Evolutionary conservation across 2,888 invertebrate species (phyloP), one percentile per base, ranked within the genome.

Genomic region (Scaeva pyrastri): DNA sequence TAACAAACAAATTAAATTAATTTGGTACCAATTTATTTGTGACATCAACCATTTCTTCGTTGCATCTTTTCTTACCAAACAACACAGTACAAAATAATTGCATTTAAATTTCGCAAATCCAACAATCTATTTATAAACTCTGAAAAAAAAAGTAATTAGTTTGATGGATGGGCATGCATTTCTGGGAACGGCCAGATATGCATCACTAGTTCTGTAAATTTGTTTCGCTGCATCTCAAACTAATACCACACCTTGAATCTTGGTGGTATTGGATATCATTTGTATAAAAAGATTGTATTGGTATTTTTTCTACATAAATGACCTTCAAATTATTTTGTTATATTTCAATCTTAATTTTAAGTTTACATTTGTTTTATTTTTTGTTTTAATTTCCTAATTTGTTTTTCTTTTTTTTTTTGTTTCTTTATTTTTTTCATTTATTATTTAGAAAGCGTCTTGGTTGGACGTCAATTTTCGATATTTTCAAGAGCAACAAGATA

Each of bases 381-480:
- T 12, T 52, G 60, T 62, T 5, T 52, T 8, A 26, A 23, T 26
- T 52, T 50, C 4, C 2, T 10, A 48, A 19, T 2, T 50, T 50
- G 7, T 72, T 23, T 16, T 72, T 39, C 70, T 74, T 75, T 73
- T 71, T 12, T 71, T 23, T 72, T 79, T 75, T 70, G 64, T 82
- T 87, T 88, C 88, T 78, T 87, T 86, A 89, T 88, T 79, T 84
- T 88, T 77, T 88, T 88, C 78, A 85, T 80, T 88, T 85, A 84
- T 86, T 68, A 77, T 88, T 80, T 90, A 93, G 93, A 89, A 93
- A 93, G 91, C 91, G 90, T 89, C 91, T 92, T 88, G 91, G 91
- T 88, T 92, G 92, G 92, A 89, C 89, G 88, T 91, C 89, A 60
- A 83, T 90, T 88, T 90, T 91, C 89, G 90, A 89, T 89, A 90